phyloP scores from a whole-genome alignment of 2,888 invertebrate species.

The Drepanosiphum platanoidis region DNA sequence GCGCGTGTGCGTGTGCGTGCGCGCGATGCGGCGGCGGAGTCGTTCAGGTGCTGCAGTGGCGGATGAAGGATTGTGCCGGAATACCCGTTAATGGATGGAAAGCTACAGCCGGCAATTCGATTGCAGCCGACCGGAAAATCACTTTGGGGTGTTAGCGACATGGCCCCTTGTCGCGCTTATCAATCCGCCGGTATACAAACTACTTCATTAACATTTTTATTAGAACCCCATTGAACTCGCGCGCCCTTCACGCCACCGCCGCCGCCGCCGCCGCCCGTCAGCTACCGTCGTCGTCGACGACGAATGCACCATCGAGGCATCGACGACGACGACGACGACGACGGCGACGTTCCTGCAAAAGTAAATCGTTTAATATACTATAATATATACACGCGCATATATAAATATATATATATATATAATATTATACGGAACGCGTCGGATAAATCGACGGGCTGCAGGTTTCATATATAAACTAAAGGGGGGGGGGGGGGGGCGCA shows the following conservation, averaged over 20 bases:
- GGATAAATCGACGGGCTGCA: not conserved
- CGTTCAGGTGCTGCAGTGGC: conserved; percentile 43
- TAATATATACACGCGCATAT: conserved; percentile 25
- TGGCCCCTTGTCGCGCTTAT: conserved; percentile 62
- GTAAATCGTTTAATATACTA: conserved; percentile 61
- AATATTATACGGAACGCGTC: not conserved
- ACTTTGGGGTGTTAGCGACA: conserved; percentile 62
- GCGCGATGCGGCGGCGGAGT: not conserved
- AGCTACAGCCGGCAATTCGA: conserved; percentile 62
- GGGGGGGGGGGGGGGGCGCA: not conserved
- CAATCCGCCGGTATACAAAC: conserved; percentile 60
- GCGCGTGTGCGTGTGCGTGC: not conserved
- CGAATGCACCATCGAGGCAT: not conserved
- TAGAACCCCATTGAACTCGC: conserved; percentile 61
- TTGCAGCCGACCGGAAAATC: conserved; percentile 62
- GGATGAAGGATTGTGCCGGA: conserved; percentile 61
- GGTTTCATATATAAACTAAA: no score
- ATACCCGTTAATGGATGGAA: conserved; percentile 62
- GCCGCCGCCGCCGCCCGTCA: not conserved
- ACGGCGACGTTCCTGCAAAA: conserved; percentile 24
- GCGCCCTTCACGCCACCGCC: not conserved
- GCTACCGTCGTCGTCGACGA: not conserved
- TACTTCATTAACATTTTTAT: conserved; percentile 62
- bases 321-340: not conserved
- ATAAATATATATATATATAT: no score